A percentile compares a stretch with the other conserved stretches of the same genome.
phyloP scores from a whole-genome alignment of 2,797 vertebrate species.

The Ispidina picta region DNA sequence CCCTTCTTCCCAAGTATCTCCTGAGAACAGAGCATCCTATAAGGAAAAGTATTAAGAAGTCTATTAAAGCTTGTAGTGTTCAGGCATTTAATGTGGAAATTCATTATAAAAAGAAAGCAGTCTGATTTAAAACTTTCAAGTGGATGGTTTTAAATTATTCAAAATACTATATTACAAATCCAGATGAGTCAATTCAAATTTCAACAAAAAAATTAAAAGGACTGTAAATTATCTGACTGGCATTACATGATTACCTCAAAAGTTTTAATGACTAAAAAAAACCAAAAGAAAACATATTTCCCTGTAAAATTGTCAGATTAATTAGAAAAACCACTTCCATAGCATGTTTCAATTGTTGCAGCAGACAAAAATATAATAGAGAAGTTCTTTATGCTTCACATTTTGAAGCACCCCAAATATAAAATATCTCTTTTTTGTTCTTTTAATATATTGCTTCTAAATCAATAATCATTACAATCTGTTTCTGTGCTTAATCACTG shows the following conservation, averaged over 20 bases:
- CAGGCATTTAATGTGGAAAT: neutral
- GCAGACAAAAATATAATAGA: slow-evolving; percentile 15
- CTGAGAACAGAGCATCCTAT: neutral
- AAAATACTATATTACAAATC: slow-evolving; percentile 12
- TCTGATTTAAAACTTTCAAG: slow-evolving; percentile 19
- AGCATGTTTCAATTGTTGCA: slow-evolving; percentile 37
- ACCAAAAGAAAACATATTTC: neutral
- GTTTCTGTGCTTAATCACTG: slow-evolving; percentile 45
- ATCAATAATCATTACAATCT: slow-evolving; percentile 26
- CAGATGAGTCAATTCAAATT: slow-evolving; percentile 20
- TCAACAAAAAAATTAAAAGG: slow-evolving; percentile 30
- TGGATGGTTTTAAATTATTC: slow-evolving; percentile 26
- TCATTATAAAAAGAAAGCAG: neutral
- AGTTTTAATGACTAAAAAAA: neutral
- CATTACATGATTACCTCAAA: slow-evolving; percentile 15
- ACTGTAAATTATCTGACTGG: slow-evolving; percentile 10
- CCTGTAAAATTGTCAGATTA: neutral
- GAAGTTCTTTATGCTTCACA: neutral
- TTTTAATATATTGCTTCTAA: slow-evolving; percentile 24
- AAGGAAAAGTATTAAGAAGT: neutral
- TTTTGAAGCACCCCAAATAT: neutral
- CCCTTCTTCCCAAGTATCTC: neutral
- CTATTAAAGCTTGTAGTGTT: neutral
- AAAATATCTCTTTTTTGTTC: neutral
- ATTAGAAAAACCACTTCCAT: neutral